Conservation (phyloP, 2,797 vertebrate species). For the Kryptopterus vitreolus region DNA sequence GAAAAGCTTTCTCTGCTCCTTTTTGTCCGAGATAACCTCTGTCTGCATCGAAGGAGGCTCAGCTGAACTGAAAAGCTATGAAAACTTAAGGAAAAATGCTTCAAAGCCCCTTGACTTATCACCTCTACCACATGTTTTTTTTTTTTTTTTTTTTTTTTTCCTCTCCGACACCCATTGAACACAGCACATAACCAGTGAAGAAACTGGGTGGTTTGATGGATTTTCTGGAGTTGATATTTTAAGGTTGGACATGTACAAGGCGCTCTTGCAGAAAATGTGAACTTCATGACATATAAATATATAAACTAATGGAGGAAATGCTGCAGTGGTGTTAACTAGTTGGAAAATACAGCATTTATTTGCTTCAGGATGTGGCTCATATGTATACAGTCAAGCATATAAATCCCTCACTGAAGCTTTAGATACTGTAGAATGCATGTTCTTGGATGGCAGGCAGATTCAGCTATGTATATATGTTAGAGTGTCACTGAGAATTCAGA, state of each 20-base stretch:
- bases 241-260: neutral
- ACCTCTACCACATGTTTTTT: slow-evolving; percentile 15
- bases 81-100: slow-evolving; percentile 13
- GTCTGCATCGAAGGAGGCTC: slow-evolving; percentile 19
- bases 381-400: neutral
- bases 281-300: neutral
- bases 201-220: slow-evolving; percentile 1
- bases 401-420: neutral
- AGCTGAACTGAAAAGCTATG: slow-evolving; percentile 11
- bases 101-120: slow-evolving; percentile 22
- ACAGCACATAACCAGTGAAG: slow-evolving; percentile 7
- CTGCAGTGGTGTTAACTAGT: neutral
- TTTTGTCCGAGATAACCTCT: slow-evolving; percentile 15
- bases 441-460: neutral
- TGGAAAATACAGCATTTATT: neutral
- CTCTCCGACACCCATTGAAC: slow-evolving; percentile 5
- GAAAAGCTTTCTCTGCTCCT: slow-evolving; percentile 14
- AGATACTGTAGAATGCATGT: neutral
- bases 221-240: slow-evolving; percentile 10
- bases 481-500: neutral
- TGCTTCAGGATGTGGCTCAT: neutral
- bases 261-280: neutral
- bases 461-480: neutral
- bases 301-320: neutral
- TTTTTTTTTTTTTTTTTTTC: neutral